phyloP scores from a whole-genome alignment of 2,113 vertebrate genomes.

The Labeo rohita region DNA sequence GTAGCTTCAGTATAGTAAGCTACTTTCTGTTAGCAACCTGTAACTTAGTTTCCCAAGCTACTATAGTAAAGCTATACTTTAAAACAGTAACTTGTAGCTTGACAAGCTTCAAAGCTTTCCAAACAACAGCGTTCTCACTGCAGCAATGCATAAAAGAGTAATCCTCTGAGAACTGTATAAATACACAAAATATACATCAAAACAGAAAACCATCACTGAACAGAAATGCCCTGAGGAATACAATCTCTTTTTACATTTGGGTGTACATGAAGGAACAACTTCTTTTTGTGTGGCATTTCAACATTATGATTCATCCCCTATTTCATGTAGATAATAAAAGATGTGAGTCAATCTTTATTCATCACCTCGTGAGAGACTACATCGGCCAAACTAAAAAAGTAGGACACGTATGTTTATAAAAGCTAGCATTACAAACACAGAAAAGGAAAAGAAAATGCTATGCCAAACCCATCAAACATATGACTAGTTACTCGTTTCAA shows the following conservation, averaged over 20 bases:
- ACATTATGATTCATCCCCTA: conserved; percentile 44
- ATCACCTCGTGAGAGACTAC: not conserved
- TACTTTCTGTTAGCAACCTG: not conserved
- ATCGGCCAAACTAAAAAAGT: conserved; percentile 20
- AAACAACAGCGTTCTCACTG: not conserved
- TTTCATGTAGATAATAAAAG: conserved; percentile 36
- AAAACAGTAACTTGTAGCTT: not conserved
- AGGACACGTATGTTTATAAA: conserved; percentile 29
- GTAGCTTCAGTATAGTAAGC: not conserved
- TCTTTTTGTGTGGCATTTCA: not conserved
- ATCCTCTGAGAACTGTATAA: not conserved
- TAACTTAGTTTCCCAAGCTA: not conserved
- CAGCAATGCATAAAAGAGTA: not conserved
- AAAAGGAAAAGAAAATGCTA: not conserved
- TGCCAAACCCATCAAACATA: not conserved
- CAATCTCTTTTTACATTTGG: not conserved
- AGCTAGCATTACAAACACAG: not conserved
- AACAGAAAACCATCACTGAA: not conserved
- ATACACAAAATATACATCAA: not conserved
- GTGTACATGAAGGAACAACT: not conserved
- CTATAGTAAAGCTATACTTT: not conserved
- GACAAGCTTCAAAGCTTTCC: not conserved
- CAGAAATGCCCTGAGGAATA: not conserved
- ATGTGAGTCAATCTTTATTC: conserved; percentile 51
- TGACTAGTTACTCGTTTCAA: not conserved